Percentiles rank a stretch among this genome's conserved stretches.
Conservation (phyloP, 2,113 vertebrate species). For the Marmota monax region DNA sequence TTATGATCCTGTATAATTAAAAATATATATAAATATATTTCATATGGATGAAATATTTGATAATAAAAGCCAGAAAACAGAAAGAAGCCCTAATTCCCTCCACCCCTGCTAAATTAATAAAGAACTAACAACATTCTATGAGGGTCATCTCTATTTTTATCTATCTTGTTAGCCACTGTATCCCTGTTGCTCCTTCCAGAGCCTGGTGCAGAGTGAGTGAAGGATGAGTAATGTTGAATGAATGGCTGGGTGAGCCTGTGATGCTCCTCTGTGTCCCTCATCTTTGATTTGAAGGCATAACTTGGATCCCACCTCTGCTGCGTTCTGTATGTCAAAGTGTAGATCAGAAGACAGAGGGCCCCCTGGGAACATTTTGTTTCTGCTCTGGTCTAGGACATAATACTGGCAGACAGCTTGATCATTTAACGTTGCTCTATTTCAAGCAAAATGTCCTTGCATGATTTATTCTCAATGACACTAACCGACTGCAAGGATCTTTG, state of each 20-base stretch:
- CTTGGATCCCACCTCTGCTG: neutral
- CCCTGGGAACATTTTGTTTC: conserved; percentile 68
- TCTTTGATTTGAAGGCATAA: neutral
- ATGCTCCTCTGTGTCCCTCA: too few species aligned
- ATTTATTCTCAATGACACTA: neutral
- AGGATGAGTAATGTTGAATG: neutral
- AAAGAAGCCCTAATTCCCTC: neutral
- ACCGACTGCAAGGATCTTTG: neutral
- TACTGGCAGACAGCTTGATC: neutral
- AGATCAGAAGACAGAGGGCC: neutral
- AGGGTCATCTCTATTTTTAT: neutral
- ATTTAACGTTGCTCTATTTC: conserved; percentile 60
- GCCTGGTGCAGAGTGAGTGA: neutral
- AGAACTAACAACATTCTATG: neutral
- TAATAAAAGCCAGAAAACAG: neutral
- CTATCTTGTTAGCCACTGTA: neutral
- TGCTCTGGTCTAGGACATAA: conserved; percentile 18
- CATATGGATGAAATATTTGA: neutral
- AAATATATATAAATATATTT: neutral
- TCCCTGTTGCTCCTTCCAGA: neutral
- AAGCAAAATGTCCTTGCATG: conserved; percentile 45
- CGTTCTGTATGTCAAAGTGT: neutral
- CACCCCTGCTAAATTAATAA: neutral
- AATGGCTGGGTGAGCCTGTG: neutral
- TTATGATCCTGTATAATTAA: neutral